Base-by-base conservation (phyloP, 2,888 invertebrate species). In the Heliconius sara region DNA sequence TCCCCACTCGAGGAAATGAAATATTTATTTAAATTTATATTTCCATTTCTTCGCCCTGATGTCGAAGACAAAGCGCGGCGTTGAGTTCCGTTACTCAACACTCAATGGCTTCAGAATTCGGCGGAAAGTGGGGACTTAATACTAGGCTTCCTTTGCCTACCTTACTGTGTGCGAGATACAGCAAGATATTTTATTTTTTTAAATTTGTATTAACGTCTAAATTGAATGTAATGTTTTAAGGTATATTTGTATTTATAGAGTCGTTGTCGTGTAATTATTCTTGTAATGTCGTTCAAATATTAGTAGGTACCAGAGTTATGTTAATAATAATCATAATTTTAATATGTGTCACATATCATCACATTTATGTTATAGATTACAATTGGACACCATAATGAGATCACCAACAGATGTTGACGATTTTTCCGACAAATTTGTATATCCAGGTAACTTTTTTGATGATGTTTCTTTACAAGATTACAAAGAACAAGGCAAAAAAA, bases 321-420 rank as follows among this genome's bases (percentile, higher is more conserved):
- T 52, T 52, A 52, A 52, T 52, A n/a, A 60, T 60, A 60, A 57
- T 57, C 22, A 22, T 57, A 57, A 22, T 57, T 57, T 22, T 22
- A 16, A 52, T 52, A 52, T 52, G 0, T 52, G 3, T 57, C n/a
- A 30, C 34, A 22, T 13, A n/a, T 73, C 3, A 52, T 3, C 57
- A 34, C 57, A n/a, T 47, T 19, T 10, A 5, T 25, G 47, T 80
- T 83, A 82, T 89, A 95, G 95, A 80, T 88, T 95, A 78, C 88
- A 89, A 81, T 86, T 95, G 83, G 90, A 93, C 27, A 83, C 89
- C 19, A 85, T 94, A 25, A 95, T 95, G 95, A 88, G 91, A 39
- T 91, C 92, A 60, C 94, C 94, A n/a, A 85, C 87, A 63, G 92
- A 93, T 16, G 81, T 79, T 1, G 88, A 88, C 2, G 82, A 84